These are phyloP conservation scores for Neopelma chrysocephalum DNA, from an alignment of 2,797 vertebrate species.

Conservation along the genomic window DNA sequence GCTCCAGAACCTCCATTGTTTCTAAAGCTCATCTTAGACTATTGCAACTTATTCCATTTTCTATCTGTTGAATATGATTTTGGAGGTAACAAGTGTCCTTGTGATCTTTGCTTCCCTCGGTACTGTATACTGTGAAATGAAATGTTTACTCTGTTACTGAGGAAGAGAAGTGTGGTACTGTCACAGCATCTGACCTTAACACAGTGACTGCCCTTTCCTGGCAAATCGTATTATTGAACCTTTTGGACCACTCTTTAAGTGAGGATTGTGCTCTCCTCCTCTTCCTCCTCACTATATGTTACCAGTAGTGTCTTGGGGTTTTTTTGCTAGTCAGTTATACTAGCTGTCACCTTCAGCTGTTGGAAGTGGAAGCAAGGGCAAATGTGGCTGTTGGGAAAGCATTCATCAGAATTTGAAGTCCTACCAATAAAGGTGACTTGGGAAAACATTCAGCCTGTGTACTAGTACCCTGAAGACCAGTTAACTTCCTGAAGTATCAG, in stretches of 20 bases:
- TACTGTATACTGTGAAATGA: background rate
- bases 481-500: background rate
- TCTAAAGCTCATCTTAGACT: background rate
- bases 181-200: background rate
- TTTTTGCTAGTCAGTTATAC: background rate
- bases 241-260: background rate
- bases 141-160: background rate
- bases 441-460: background rate
- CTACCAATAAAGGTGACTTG: background rate
- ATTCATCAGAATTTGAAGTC: background rate
- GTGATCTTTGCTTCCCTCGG: background rate
- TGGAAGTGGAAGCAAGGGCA: background rate
- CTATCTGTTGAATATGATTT: background rate
- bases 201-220: background rate
- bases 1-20: background rate
- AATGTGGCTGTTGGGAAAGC: background rate
- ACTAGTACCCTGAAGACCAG: background rate
- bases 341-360: background rate
- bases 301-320: rapidly evolving
- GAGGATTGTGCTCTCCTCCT: background rate
- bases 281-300: background rate
- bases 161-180: background rate
- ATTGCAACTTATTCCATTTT: background rate
- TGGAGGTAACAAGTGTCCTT: background rate
- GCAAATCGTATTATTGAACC: background rate